A percentile compares a stretch with the other conserved stretches of the same genome.
Conservation (phyloP, 2,888 invertebrate species). For the Eilema griseolum region DNA sequence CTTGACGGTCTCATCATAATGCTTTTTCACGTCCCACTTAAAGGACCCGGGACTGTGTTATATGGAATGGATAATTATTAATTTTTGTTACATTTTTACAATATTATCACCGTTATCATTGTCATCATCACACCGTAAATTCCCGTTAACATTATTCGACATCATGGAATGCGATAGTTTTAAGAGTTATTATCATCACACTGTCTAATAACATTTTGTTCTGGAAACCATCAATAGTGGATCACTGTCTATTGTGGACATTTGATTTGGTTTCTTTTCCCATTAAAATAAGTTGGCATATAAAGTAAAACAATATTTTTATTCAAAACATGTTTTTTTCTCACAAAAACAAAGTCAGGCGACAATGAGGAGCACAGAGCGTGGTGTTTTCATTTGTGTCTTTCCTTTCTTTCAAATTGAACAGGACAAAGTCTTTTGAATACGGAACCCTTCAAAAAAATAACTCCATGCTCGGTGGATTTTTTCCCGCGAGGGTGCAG, state of each 20-base stretch:
- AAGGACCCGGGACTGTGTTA: too few species aligned
- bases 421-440: conserved; percentile 24
- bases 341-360: background rate
- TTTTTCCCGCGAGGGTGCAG: conserved; percentile 44
- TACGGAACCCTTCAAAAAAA: conserved; percentile 48
- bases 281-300: background rate
- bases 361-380: conserved; percentile 7
- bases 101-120: too few species aligned
- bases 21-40: too few species aligned
- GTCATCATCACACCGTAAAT: too few species aligned
- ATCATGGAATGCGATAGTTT: too few species aligned
- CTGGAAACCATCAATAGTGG: background rate
- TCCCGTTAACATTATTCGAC: too few species aligned
- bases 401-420: conserved; percentile 10
- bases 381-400: conserved; percentile 14
- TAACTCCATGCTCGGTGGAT: conserved; percentile 38
- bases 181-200: too few species aligned
- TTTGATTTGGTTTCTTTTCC: background rate
- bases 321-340: background rate
- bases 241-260: background rate
- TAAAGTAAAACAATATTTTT: background rate
- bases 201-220: background rate
- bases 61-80: too few species aligned
- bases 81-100: too few species aligned
- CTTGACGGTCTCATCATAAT: too few species aligned